Conservation (phyloP, 2,888 invertebrate species). For the Lutraria lutraria region DNA sequence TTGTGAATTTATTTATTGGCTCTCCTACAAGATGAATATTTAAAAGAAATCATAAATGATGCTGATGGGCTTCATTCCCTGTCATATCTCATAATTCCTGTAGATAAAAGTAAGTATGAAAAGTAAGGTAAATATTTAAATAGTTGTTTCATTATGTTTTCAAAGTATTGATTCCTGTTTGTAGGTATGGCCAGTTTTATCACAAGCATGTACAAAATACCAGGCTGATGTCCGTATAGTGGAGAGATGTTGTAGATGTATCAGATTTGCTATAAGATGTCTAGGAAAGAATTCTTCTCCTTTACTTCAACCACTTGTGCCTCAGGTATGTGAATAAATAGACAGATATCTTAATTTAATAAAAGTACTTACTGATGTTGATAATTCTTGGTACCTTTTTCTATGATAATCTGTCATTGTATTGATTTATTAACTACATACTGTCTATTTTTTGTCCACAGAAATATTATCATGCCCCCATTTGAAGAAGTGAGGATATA, state of each 20-base stretch:
- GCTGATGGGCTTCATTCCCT: too few relatives aligned
- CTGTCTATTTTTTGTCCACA: too few relatives aligned
- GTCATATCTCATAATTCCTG: not conserved
- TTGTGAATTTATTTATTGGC: too few relatives aligned
- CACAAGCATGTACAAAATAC: constrained; percentile 92
- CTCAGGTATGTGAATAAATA: constrained; percentile 89
- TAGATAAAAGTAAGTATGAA: not conserved
- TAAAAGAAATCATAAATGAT: too few relatives aligned
- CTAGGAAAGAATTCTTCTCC: constrained; percentile 92
- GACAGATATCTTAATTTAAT: not conserved
- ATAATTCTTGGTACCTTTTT: too few relatives aligned
- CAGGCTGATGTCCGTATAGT: constrained; percentile 94
- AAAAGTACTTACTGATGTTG: too few relatives aligned
- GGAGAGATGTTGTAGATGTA: constrained; percentile 96
- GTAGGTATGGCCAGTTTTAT: constrained; percentile 95
- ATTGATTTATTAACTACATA: too few relatives aligned
- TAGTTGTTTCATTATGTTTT: too few relatives aligned
- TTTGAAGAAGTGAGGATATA: too few relatives aligned
- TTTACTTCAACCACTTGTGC: constrained; percentile 93
- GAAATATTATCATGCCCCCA: too few relatives aligned
- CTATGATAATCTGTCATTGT: too few relatives aligned
- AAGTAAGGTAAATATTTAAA: not conserved
- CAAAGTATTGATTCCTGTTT: constrained; percentile 16
- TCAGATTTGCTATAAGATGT: constrained; percentile 96
- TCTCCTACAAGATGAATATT: too few relatives aligned